A percentile compares a stretch with the other conserved stretches of the same genome.
Conservation (phyloP, 2,113 vertebrate genomes). For the Eupsittula cactorum region DNA sequence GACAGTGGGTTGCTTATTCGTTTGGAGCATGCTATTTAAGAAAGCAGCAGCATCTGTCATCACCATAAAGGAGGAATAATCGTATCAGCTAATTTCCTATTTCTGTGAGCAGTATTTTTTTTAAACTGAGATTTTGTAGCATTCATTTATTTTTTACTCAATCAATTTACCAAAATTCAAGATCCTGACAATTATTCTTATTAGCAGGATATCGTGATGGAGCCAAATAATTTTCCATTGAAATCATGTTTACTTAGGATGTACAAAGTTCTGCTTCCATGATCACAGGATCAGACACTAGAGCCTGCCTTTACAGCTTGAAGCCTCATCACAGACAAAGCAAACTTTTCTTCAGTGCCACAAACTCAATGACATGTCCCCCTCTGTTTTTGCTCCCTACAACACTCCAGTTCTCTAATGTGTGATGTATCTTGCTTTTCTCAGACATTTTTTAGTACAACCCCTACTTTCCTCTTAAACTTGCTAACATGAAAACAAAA, state of each 20-base stretch:
- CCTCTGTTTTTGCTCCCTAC: neutral
- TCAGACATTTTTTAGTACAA: accelerated
- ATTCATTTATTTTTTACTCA: neutral
- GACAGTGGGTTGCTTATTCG: neutral
- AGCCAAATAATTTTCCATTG: neutral
- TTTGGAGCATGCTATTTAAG: neutral
- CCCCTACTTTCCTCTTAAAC: neutral
- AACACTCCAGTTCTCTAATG: neutral
- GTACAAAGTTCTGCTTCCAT: neutral
- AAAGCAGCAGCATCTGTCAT: neutral
- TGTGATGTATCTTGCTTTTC: neutral
- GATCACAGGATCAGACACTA: neutral
- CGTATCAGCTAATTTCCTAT: neutral
- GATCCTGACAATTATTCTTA: neutral
- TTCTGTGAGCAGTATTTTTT: neutral
- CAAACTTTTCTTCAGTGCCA: neutral
- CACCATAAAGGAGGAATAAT: neutral
- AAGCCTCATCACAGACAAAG: neutral
- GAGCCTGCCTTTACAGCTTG: neutral
- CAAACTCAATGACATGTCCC: neutral
- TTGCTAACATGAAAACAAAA: neutral
- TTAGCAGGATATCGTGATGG: neutral
- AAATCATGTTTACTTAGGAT: neutral
- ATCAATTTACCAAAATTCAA: neutral
- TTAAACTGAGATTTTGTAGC: neutral